Base-by-base conservation (phyloP, 2,888 invertebrate genomes). In the Callosobruchus maculatus region DNA sequence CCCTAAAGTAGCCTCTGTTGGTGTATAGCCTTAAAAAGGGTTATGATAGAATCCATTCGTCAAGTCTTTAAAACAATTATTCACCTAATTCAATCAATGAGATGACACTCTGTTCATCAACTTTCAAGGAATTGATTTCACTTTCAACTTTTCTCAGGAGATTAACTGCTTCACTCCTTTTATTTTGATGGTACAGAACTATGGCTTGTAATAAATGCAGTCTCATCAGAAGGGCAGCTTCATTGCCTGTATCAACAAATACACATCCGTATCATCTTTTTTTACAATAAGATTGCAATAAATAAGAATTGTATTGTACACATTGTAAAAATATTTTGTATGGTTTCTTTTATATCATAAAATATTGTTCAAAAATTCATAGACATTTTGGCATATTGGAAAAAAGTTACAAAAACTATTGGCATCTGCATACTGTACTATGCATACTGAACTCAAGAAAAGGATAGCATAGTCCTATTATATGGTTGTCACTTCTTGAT, bases 181-280 rank as follows among this genome's bases (percentile, higher is more conserved):
- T 90, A 84, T 94, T 93, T 86, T 94, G 92, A 84, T 95, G 95
- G 83, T 93, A 96, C 0, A 92, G 88, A 22, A 94, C 91, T 73
- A 96, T 92, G 5, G 93, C 95, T 87, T 96, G 95, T 72, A 96
- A 88, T 72, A 96, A 85, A 86, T 95, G 94, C 21, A 96, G 88
- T 0, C 95, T 90, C 91, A 95, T 92, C 75, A 95, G 89, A 18
- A 96, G 85, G 0, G 92, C 94, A 2, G 92, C 90, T 83, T 95
- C 95, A 82, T 91, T 91, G 0, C 92, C 93, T 90, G 85, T 67
- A 79, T 13, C 1, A 80, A 71, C 68, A 71, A 74, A 75, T 74
- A 71, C 31, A 72, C 22, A 68, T 69, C 20, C n/a, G n/a, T n/a
- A n/a, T n/a, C n/a, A n/a, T n/a, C n/a, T n/a, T n/a, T n/a, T n/a